Evolutionary conservation across 2,888 invertebrate species (phyloP).

Genomic region (Rhyacophila evoluta): DNA sequence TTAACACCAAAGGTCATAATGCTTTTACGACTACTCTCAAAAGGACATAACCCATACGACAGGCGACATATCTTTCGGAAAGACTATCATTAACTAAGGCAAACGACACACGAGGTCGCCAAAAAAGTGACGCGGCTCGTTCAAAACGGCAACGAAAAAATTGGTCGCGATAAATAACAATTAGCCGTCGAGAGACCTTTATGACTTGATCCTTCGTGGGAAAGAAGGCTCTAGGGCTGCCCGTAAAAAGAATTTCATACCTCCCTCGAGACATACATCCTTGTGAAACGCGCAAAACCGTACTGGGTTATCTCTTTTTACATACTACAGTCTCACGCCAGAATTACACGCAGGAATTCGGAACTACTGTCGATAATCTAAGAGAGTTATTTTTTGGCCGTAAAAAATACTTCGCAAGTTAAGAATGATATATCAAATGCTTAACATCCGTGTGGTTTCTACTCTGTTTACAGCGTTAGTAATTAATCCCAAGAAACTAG

Average conservation of each 20-base stretch:
- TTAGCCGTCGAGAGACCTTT: constrained; percentile 42
- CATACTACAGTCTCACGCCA: neutral
- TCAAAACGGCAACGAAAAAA: constrained; percentile 30
- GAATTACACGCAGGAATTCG: neutral
- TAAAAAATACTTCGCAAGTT: too few species aligned
- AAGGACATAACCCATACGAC: neutral
- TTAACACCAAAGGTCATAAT: neutral
- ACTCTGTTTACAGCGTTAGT: too few species aligned
- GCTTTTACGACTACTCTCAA: neutral
- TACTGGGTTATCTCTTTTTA: neutral
- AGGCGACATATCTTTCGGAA: neutral
- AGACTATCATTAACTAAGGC: neutral
- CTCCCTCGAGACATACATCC: neutral
- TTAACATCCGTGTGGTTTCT: too few species aligned
- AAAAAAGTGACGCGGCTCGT: constrained; percentile 31
- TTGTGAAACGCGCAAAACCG: neutral
- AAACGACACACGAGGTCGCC: neutral
- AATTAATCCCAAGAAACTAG: too few species aligned
- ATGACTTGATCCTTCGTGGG: constrained; percentile 35
- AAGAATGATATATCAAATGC: too few species aligned
- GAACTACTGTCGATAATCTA: too few species aligned
- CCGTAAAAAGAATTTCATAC: constrained; percentile 4
- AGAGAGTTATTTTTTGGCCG: too few species aligned
- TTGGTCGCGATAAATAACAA: constrained; percentile 47
- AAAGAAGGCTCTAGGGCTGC: neutral